These are phyloP conservation scores for Coreius guichenoti DNA, from an alignment of 2,797 vertebrate species.

Conservation along the genomic window DNA sequence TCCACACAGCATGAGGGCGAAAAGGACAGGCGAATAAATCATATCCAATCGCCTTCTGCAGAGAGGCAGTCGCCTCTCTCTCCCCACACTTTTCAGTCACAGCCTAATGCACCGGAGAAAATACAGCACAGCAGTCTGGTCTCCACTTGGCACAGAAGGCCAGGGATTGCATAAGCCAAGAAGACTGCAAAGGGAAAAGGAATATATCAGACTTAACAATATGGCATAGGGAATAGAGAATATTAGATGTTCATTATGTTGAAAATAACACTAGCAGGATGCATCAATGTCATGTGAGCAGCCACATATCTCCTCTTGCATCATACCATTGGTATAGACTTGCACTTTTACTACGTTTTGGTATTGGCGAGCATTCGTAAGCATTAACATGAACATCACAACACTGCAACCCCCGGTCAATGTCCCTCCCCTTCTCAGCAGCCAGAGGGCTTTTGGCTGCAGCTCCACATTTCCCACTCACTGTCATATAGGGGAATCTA, in stretches of 20 bases:
- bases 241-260: conserved; percentile 1
- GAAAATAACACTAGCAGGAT: neutral
- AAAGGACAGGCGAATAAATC: conserved; percentile 49
- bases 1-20: conserved; percentile 23
- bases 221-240: neutral
- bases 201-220: conserved; percentile 6
- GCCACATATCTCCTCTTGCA: neutral
- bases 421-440: conserved; percentile 27
- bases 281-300: neutral
- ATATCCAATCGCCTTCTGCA: conserved; percentile 53
- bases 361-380: neutral
- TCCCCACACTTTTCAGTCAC: conserved; percentile 32
- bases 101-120: conserved; percentile 39
- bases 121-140: conserved; percentile 39
- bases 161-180: conserved; percentile 47
- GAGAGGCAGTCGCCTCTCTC: conserved; percentile 42
- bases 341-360: neutral
- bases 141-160: conserved; percentile 10
- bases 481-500: conserved; percentile 27
- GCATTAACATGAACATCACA: conserved; percentile 19
- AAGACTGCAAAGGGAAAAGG: conserved; percentile 52
- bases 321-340: neutral
- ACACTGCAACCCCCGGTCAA: conserved; percentile 12
- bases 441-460: conserved; percentile 21
- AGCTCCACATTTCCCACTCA: conserved; percentile 30